Evolutionary conservation across 2,888 invertebrate genomes (phyloP).

Genomic region (Oeneis ivallda): DNA sequence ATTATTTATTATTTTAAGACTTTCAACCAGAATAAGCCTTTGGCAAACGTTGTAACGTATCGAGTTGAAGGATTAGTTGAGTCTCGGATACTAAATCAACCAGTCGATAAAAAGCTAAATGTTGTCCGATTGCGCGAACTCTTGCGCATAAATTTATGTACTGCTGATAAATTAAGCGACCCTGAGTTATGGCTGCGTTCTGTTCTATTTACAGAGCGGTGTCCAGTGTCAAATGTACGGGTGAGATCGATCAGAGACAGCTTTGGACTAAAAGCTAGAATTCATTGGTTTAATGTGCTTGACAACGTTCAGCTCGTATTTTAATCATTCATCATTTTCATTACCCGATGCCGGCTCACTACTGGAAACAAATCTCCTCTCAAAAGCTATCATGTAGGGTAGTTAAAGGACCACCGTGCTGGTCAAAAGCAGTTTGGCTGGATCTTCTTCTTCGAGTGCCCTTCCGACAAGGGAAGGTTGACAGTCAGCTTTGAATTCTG

Average conservation of each 20-base stretch:
- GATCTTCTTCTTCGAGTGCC: too few species aligned
- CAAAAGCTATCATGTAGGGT: too few species aligned
- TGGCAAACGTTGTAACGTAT: constrained; percentile 56
- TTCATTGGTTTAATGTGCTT: not conserved
- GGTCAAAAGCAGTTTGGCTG: too few species aligned
- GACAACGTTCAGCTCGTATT: too few species aligned
- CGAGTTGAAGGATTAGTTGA: constrained; percentile 77
- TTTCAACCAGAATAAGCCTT: constrained; percentile 55
- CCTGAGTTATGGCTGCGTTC: constrained; percentile 62
- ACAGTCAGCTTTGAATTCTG: too few species aligned
- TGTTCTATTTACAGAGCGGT: constrained; percentile 31
- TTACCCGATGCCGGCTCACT: too few species aligned
- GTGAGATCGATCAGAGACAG: constrained; percentile 22
- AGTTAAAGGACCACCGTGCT: too few species aligned
- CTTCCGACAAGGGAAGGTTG: too few species aligned
- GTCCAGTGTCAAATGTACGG: constrained; percentile 20
- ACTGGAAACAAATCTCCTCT: too few species aligned
- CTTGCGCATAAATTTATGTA: constrained; percentile 74
- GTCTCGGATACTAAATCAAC: constrained; percentile 67
- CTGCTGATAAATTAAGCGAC: constrained; percentile 75
- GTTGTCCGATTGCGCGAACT: constrained; percentile 75
- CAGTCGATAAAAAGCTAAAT: constrained; percentile 81
- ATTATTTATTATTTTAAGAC: not conserved
- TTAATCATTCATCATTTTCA: too few species aligned
- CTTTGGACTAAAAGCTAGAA: constrained; percentile 4